These are phyloP conservation scores for Drosophila phalerata DNA, from an alignment of 2,888 invertebrate genomes.

Conservation along the genomic window DNA sequence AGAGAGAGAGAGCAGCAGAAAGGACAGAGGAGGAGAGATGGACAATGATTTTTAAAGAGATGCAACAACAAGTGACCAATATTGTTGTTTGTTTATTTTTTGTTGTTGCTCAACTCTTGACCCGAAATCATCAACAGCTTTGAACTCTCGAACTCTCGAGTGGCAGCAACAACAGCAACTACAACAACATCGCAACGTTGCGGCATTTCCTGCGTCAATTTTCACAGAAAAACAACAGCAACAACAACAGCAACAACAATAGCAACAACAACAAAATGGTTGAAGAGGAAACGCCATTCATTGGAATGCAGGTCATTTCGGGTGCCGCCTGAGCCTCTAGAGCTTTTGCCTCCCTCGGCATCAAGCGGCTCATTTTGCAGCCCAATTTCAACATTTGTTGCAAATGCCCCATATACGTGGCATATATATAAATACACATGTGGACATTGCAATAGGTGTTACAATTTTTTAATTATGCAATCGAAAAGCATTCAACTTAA, in stretches of 20 bases:
- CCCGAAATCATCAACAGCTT: constrained; percentile 72
- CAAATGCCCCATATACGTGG: constrained; percentile 17
- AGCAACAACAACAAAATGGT: constrained; percentile 11
- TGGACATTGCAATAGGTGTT: no score
- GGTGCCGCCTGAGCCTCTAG: constrained; percentile 22
- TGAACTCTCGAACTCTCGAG: constrained; percentile 54
- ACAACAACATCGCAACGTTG: constrained; percentile 26
- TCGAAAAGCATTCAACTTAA: no score
- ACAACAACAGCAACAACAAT: constrained; percentile 16
- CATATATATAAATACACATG: constrained; percentile 1
- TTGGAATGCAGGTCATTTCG: constrained; percentile 62
- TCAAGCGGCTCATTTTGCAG: constrained; percentile 53
- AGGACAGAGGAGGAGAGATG: constrained; percentile 4
- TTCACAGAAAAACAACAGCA: constrained; percentile 55
- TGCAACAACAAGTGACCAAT: constrained; percentile 65
- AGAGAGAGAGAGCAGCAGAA: neutral
- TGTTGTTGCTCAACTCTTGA: constrained; percentile 61
- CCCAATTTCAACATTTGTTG: constrained; percentile 18
- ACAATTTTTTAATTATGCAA: no score
- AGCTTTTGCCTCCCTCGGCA: constrained; percentile 14
- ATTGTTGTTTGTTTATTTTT: constrained; percentile 19
- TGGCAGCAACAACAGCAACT: constrained; percentile 25
- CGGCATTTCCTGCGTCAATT: constrained; percentile 78
- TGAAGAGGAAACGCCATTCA: constrained; percentile 34
- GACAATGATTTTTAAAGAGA: constrained; percentile 38